A percentile compares a stretch with the other conserved stretches of the same genome.
Conservation (phyloP, 2,113 vertebrate species). For the Regulus satrapa region DNA sequence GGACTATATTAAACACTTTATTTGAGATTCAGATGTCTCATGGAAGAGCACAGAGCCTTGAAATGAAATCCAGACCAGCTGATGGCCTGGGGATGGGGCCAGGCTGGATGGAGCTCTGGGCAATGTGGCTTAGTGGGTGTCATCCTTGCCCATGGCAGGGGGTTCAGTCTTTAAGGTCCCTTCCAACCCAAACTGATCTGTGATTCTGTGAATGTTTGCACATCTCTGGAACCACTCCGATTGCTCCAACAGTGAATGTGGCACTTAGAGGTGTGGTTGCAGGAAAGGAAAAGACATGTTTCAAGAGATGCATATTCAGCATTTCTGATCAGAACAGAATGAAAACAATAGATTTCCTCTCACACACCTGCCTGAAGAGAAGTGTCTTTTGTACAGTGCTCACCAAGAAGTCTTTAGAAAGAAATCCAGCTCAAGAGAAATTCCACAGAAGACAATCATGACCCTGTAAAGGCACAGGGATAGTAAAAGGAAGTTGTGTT, state of each 20-base stretch:
- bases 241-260: neutral
- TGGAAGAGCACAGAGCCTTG: neutral
- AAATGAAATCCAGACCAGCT: neutral
- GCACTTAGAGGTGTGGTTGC: neutral
- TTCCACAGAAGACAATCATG: neutral
- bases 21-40: neutral
- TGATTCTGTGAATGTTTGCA: neutral
- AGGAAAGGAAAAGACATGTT: neutral
- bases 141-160: neutral
- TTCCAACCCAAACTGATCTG: neutral
- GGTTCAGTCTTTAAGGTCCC: accelerated
- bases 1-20: neutral
- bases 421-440: neutral
- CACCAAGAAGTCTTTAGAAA: neutral
- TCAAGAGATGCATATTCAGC: neutral
- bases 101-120: neutral
- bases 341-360: neutral
- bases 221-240: neutral
- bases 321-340: neutral
- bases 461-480: neutral
- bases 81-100: neutral
- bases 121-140: neutral
- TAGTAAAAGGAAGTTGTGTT: neutral
- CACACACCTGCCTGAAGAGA: neutral
- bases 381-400: neutral